These are phyloP conservation scores for Lycaena phlaeas DNA, from an alignment of 2,888 invertebrate genomes.

Conservation along the genomic window DNA sequence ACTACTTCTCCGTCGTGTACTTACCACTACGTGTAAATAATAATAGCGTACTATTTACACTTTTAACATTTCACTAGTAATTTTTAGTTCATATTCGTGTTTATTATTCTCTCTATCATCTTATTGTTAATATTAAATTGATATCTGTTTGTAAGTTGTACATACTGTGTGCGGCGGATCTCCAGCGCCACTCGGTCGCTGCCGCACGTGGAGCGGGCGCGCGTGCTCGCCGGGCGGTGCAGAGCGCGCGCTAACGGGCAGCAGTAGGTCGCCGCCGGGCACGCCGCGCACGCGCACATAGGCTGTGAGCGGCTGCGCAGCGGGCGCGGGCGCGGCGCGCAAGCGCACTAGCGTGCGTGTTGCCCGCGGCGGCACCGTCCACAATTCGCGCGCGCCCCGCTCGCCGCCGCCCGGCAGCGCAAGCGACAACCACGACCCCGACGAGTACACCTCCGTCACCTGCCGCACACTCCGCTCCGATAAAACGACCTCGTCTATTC, in stretches of 20 bases:
- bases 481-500: background rate
- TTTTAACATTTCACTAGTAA: too few relatives aligned
- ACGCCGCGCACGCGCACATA: constrained; percentile 30
- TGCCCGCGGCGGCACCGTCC: constrained; percentile 93
- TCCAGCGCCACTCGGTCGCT: constrained; percentile 38
- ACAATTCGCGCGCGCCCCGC: constrained; percentile 81
- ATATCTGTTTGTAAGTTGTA: too few relatives aligned
- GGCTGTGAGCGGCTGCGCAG: constrained; percentile 74
- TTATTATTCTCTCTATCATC: too few relatives aligned
- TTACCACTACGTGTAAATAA: too few relatives aligned
- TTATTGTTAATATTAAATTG: too few relatives aligned
- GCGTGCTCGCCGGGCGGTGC: constrained; percentile 44
- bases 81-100: too few relatives aligned
- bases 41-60: too few relatives aligned
- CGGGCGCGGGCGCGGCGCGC: constrained; percentile 70
- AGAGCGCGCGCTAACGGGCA: constrained; percentile 49
- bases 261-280: constrained; percentile 47
- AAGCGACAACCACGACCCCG: constrained; percentile 93
- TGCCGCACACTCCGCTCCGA: constrained; percentile 30
- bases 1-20: too few relatives aligned
- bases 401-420: constrained; percentile 85
- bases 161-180: constrained; percentile 41
- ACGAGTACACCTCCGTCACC: constrained; percentile 87
- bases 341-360: constrained; percentile 91
- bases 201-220: constrained; percentile 44